Base-by-base conservation (phyloP, 64 coral and sea anemone genomes). In the Dendrophyllia cribrosa region DNA sequence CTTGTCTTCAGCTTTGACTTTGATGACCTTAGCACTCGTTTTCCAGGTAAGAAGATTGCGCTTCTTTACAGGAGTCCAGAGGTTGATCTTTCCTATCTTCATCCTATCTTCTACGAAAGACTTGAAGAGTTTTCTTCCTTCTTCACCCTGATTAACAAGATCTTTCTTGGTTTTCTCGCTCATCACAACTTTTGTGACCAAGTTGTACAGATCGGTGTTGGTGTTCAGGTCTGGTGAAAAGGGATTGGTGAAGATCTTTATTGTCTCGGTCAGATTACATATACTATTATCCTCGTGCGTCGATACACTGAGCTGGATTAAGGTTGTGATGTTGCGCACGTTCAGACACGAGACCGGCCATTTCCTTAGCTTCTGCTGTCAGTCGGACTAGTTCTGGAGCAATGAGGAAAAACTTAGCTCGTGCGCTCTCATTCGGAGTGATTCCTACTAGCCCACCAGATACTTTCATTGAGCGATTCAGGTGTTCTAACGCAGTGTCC, bases 1-100 rank as follows among this genome's bases (percentile, higher is more conserved):
- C 20, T 17, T 83, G 53, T 83, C 60, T 83, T 61, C 62, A 61
- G 79, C 79, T 65, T 83, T 83, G 53, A 83, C 79, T 65, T 83
- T 77, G 75, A 77, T 77, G 75, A 77, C 75, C 47, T 77, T 77
- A 77, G 46, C 75, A 77, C 75, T 77, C 75, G 49, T 77, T 77
- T 77, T 77, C 75, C 75, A 77, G 49, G 75, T 77, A 77, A 77
- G 75, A 77, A 77, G 75, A 77, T 77, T 77, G 75, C 46, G 75
- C 75, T 77, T 77, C 75, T 77, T 77, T 77, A 77, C 49, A 77
- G 75, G 75, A 77, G 77, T 20, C 77, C 77, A 80, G 15, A 80
- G 77, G 50, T 80, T 80, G 22, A 80, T 56, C 58, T 80, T 80
- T 26, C 51, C 77, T 80, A 13, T 26, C 58, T 80, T 53, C 53